Evolutionary conservation across 2,888 invertebrate genomes (phyloP), one percentile per base, ranked within the genome.

Genomic region (Pheosia tremula): DNA sequence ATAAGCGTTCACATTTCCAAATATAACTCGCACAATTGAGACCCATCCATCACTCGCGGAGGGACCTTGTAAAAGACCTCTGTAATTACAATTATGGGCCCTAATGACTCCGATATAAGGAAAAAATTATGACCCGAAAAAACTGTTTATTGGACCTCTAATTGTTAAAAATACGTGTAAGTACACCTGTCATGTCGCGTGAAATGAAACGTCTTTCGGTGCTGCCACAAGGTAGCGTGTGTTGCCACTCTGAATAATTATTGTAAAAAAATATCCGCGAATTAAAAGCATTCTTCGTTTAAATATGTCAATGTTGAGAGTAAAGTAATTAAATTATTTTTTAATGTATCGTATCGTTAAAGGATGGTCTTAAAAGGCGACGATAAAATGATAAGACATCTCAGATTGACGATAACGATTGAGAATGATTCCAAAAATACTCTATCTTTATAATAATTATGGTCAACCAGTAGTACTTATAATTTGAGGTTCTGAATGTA

Each of bases 91-190:
- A 81, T 83, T 79, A 83, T 68, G 63, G 61, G 64, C 77, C 79
- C 79, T 85, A 86, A 87, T 84, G 81, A 79, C 75, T 66, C 56
- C 78, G 61, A 41, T 79, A 77, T 81, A 86, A 77, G 83, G 82
- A 63, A 64, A 77, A 85, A 83, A 87, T 86, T 84, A 80, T 60
- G 58, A 61, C 65, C 67, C 73, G 61, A 74, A 75, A 79, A 77
- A 73, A 71, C 71, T 73, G 73, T 83, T 82, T 80, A 82, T 80
- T 77, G 71, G 64, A 52, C 66, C 78, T 79, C 81, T 83, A 86
- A 86, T 86, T 86, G 81, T 79, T 73, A 69, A 77, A 76, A 75
- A 72, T 59, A 67, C 75, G 64, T 72, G 74, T 73, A 82, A 71
- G 75, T 80, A 68, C 62, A 69, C 53, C 70, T 69, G 72, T 70